Conservation (phyloP, 2,113 vertebrate genomes). For the Indicator maculatus region DNA sequence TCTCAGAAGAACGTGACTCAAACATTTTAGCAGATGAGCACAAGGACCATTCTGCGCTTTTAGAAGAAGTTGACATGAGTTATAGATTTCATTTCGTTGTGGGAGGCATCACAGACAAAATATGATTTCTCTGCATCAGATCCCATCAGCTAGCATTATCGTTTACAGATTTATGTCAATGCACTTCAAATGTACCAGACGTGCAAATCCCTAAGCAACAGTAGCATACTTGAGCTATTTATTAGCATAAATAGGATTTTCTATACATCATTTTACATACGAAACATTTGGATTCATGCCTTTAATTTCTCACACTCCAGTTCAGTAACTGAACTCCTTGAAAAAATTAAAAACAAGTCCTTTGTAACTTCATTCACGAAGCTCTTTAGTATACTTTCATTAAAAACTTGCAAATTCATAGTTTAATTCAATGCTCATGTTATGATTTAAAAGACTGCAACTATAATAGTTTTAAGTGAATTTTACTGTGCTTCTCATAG, state of each 20-base stretch:
- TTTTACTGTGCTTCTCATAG: neutral
- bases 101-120: neutral
- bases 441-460: neutral
- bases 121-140: neutral
- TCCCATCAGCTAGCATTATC: neutral
- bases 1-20: neutral
- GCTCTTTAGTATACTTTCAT: neutral
- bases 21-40: neutral
- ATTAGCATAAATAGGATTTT: neutral
- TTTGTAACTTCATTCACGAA: neutral
- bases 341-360: neutral
- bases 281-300: neutral
- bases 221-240: neutral
- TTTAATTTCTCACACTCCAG: neutral
- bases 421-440: neutral
- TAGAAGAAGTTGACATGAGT: neutral
- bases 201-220: neutral
- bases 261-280: neutral
- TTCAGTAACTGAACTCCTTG: neutral
- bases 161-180: neutral
- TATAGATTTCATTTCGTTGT: neutral
- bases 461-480: neutral
- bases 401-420: neutral
- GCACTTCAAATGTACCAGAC: neutral
- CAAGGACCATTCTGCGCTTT: neutral